Evolutionary conservation across 2,888 invertebrate genomes (phyloP).

Genomic region (Stenodera caucasica): DNA sequence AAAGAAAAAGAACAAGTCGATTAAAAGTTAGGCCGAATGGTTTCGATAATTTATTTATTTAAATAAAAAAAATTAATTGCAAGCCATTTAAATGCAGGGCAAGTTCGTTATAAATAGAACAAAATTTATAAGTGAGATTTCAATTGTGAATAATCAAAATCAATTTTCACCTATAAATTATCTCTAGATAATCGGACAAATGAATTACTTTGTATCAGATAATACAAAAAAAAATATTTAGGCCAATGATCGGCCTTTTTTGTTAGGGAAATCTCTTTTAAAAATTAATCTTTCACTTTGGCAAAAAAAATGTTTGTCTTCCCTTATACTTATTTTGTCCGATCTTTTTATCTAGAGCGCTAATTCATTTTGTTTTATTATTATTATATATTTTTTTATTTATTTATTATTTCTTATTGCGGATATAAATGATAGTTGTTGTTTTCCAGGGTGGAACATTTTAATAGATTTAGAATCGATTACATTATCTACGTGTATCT

Average conservation of each 20-base stretch:
- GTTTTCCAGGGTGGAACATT: constrained; percentile 32
- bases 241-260: background rate
- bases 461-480: too few species aligned
- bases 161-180: background rate
- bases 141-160: background rate
- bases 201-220: too few species aligned
- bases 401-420: too few species aligned
- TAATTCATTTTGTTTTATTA: constrained; percentile 4
- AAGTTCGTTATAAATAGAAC: constrained; percentile 29
- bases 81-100: constrained; percentile 26
- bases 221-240: background rate
- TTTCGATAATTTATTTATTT: constrained; percentile 28
- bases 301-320: constrained; percentile 21
- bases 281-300: constrained; percentile 12
- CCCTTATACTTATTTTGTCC: too few species aligned
- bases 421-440: too few species aligned
- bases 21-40: background rate
- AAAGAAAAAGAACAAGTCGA: too few species aligned
- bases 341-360: background rate
- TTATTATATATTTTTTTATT: too few species aligned
- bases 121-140: background rate
- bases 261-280: constrained; percentile 16
- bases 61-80: constrained; percentile 26
- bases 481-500: too few species aligned
- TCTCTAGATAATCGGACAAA: too few species aligned